Percentiles rank a stretch among this genome's conserved stretches.
Conservation (phyloP, 2,797 vertebrate species). For the Paratrypauchen microcephalus region DNA sequence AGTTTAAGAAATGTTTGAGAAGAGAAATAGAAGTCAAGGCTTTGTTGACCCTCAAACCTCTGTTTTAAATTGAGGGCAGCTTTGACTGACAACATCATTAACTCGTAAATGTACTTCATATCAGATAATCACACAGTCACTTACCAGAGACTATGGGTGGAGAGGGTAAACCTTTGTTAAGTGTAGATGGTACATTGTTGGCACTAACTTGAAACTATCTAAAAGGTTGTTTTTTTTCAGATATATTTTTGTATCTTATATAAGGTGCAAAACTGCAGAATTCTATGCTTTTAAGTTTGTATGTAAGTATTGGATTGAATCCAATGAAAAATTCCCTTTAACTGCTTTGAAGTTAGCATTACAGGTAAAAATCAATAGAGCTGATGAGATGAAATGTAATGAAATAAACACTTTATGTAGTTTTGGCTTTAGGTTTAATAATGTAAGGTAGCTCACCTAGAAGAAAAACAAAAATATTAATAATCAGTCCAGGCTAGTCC, state of each 20-base stretch:
- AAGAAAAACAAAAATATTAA: conserved; percentile 1
- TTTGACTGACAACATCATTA: conserved; percentile 69
- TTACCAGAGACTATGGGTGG: conserved; percentile 27
- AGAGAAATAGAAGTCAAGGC: conserved; percentile 48
- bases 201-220: neutral
- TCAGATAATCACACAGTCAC: conserved; percentile 45
- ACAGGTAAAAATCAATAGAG: conserved; percentile 1
- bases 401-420: conserved; percentile 7
- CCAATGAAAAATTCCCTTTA: neutral
- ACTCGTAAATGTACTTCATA: conserved; percentile 53
- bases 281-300: neutral
- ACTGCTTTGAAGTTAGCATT: neutral
- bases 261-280: neutral
- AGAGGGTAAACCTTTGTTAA: conserved; percentile 32
- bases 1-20: conserved; percentile 24
- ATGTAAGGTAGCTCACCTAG: neutral
- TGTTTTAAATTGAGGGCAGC: conserved; percentile 62
- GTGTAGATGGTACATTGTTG: neutral
- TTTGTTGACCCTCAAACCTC: conserved; percentile 52
- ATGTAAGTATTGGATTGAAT: neutral
- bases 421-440: neutral
- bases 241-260: neutral
- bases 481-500: conserved; percentile 32
- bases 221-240: neutral
- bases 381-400: neutral